phyloP scores from a whole-genome alignment of 2,797 vertebrate species.

The Gymnoscopelus microlampas region DNA sequence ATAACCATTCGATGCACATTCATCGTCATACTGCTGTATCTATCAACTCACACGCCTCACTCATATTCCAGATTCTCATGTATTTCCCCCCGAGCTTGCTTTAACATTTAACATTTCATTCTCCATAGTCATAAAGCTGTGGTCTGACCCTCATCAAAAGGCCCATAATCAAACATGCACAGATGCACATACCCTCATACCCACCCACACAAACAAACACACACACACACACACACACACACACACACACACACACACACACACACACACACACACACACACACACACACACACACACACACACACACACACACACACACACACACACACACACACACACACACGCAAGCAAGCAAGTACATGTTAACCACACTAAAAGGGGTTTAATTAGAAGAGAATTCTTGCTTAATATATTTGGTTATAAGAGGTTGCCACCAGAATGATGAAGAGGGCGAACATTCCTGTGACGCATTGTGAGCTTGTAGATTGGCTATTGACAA shows the following conservation, averaged over 20 bases:
- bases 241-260: not conserved
- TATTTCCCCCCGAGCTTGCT: not conserved
- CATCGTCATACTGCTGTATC: not conserved
- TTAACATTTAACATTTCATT: not conserved
- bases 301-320: not conserved
- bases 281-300: too few relatives aligned
- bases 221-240: not conserved
- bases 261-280: not conserved
- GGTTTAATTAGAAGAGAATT: not conserved
- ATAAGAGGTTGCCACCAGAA: too few relatives aligned
- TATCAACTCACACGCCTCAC: not conserved
- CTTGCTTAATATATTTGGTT: not conserved
- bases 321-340: not conserved
- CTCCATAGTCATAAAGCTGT: not conserved
- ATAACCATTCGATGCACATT: not conserved
- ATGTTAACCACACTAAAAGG: not conserved
- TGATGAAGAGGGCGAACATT: too few relatives aligned
- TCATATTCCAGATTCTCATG: not conserved
- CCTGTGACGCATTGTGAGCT: too few relatives aligned
- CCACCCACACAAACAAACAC: not conserved
- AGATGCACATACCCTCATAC: not conserved
- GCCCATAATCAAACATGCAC: not conserved
- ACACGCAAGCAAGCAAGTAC: not conserved
- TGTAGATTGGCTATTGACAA: too few relatives aligned
- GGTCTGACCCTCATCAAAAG: slow-evolving; percentile 11